Conservation (phyloP, 2,888 invertebrate genomes). For the Chalcis sispes region DNA sequence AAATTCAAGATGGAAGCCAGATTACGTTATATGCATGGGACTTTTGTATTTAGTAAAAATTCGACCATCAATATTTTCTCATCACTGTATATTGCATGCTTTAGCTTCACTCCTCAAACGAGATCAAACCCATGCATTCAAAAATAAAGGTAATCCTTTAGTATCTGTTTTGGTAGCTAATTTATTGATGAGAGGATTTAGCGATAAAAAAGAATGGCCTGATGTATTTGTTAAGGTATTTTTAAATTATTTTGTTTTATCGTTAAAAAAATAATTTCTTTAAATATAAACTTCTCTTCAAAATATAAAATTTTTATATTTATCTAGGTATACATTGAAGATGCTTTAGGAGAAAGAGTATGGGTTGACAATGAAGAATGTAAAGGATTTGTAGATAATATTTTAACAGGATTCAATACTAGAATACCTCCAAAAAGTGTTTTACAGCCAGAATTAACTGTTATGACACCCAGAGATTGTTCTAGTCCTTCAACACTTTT, state of each 20-base stretch:
- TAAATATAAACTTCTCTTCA: conserved; percentile 41
- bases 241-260: conserved; percentile 29
- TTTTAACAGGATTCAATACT: conserved; percentile 90
- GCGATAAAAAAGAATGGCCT: conserved; percentile 92
- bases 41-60: conserved; percentile 89
- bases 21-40: conserved; percentile 85
- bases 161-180: conserved; percentile 91
- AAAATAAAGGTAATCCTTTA: conserved; percentile 88
- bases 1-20: conserved; percentile 88
- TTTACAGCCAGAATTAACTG: conserved; percentile 79
- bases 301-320: conserved; percentile 34
- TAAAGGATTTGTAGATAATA: conserved; percentile 93
- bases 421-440: conserved; percentile 85
- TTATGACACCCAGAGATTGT: conserved; percentile 70
- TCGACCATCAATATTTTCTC: conserved; percentile 85
- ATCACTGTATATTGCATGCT: conserved; percentile 86
- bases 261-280: conserved; percentile 20
- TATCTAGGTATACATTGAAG: conserved; percentile 91
- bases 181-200: conserved; percentile 87
- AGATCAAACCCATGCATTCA: conserved; percentile 83
- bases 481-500: conserved; percentile 70
- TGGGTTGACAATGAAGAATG: conserved; percentile 97
- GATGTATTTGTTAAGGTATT: conserved; percentile 91
- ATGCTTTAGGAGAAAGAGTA: conserved; percentile 92
- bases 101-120: conserved; percentile 89